Base-by-base conservation (phyloP, 1,140 invertebrate genomes). In the Drosophila sp. region DNA sequence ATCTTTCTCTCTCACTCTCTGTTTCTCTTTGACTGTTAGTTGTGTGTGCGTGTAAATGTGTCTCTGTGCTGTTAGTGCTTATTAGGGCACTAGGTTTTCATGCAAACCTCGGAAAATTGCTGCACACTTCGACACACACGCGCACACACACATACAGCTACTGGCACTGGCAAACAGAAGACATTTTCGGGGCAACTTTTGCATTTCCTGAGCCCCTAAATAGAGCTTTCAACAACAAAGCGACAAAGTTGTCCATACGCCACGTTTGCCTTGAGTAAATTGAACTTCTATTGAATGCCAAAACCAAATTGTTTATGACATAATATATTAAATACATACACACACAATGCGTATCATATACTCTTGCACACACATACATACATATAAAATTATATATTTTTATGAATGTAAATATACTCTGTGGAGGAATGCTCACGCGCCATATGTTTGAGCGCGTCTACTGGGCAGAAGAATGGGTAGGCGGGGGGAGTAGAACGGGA, bases 51-150 rank as follows among this genome's bases (percentile, higher is more conserved):
- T n/a, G n/a, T n/a, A n/a, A n/a, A n/a, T 66, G 29, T 66, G 54
- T 25, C 25, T 56, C 27, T 50, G 29, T 65, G 51, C 72, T 38
- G 27, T 53, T 71, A 18, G 11, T 34, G 61, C 72, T 90, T 90
- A 90, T 83, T 90, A 90, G 87, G 87, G 87, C 87, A 90, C 79
- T 90, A 83, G 87, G 87, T 90, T 90, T 87, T 87, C 82, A 80
- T 86, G 76, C 66, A 82, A 87, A 59, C 76, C 51, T 72, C 65
- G 80, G 84, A 80, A 89, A 89, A 89, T 75, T 80, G 73, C 76
- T 81, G 79, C 69, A 74, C 79, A 65, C 56, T 56, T 40, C 16
- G 63, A 77, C 58, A 56, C 41, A 38, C 56, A 70, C 5, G 45
- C 40, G 45, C 11, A 65, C 46, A 41, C 57, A 63, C 43, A 43